Percentiles rank a stretch among this genome's conserved stretches.
These are phyloP conservation scores for Scyliorhinus canicula DNA, from an alignment of 2,797 vertebrate genomes.

Conservation along the genomic window DNA sequence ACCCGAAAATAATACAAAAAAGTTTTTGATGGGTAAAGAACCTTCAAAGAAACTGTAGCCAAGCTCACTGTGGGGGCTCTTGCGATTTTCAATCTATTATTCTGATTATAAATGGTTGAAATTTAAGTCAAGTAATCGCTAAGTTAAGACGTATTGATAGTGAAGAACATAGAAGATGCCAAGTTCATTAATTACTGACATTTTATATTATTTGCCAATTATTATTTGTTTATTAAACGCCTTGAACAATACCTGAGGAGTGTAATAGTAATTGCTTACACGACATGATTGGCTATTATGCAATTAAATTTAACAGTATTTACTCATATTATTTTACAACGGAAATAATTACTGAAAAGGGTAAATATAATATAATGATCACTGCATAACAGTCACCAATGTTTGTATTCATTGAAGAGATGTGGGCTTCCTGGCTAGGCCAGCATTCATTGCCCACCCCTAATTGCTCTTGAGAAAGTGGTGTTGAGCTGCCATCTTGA, in stretches of 20 bases:
- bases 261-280: not conserved
- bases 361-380: not conserved
- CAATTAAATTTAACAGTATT: not conserved
- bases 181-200: not conserved
- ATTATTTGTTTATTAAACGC: not conserved
- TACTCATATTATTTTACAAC: not conserved
- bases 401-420: not conserved
- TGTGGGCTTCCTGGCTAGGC: no score
- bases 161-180: not conserved
- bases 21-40: not conserved
- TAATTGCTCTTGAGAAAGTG: no score
- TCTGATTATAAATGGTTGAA: not conserved
- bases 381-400: not conserved
- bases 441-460: no score
- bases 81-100: not conserved
- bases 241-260: no score
- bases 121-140: not conserved
- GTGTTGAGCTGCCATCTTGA: no score
- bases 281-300: not conserved
- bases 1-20: not conserved
- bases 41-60: not conserved
- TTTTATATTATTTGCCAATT: not conserved
- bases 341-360: not conserved
- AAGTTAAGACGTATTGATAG: not conserved
- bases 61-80: not conserved